phyloP scores from a whole-genome alignment of 2,113 vertebrate genomes.

The Thamnaconus septentrionalis region DNA sequence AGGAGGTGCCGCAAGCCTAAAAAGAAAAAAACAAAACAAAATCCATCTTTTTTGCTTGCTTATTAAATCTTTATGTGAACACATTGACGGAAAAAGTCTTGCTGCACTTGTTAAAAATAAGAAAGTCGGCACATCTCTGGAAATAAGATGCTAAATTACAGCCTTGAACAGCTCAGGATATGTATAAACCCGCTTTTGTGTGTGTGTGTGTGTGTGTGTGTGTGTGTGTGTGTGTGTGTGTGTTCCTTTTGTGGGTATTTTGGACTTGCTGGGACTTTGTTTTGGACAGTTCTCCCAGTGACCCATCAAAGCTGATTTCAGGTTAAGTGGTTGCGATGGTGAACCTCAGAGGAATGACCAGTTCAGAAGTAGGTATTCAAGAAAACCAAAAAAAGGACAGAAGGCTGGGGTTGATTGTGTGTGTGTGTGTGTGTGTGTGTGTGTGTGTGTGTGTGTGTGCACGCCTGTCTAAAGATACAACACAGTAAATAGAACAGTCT shows the following conservation, averaged over 20 bases:
- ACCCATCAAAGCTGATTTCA: conserved; percentile 45
- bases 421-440: conserved; percentile 15
- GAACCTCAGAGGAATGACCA: neutral
- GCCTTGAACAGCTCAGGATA: conserved; percentile 6
- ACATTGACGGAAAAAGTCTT: conserved; percentile 7
- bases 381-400: neutral
- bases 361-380: neutral
- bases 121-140: neutral
- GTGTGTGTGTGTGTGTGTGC: conserved; percentile 28
- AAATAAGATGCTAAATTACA: conserved; percentile 36
- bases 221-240: neutral
- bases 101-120: neutral
- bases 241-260: conserved; percentile 34
- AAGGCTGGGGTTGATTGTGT: neutral
- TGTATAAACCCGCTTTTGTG: neutral
- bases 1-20: too few species aligned
- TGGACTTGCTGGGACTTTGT: conserved; percentile 19
- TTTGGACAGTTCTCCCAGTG: conserved; percentile 42
- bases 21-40: too few species aligned
- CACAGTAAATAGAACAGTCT: conserved; percentile 55
- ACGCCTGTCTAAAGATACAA: conserved; percentile 28
- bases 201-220: conserved; percentile 1
- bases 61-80: too few species aligned
- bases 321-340: conserved; percentile 18
- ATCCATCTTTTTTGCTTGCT: too few species aligned